A percentile compares a stretch with the other conserved stretches of the same genome.
Evolutionary conservation across 2,113 vertebrate genomes (phyloP).

Genomic region (Riparia riparia): DNA sequence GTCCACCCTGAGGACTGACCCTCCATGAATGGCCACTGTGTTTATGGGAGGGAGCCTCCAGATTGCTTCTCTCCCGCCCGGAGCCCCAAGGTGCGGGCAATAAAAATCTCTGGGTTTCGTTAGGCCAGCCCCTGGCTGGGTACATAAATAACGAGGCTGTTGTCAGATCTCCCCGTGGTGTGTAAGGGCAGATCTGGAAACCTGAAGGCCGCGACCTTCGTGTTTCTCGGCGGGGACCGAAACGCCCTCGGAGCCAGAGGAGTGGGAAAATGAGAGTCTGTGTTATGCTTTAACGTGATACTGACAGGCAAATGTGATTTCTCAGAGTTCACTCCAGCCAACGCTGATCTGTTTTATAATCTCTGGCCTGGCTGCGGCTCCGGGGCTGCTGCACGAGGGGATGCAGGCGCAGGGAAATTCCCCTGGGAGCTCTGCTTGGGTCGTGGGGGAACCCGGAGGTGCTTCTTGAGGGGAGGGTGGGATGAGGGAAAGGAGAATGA

Average conservation of each 20-base stretch:
- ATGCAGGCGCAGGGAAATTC: background rate
- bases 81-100: constrained; percentile 24
- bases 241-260: constrained; percentile 69
- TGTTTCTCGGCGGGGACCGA: constrained; percentile 81
- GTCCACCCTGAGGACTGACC: background rate
- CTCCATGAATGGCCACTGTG: constrained; percentile 53
- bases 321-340: background rate
- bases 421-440: background rate
- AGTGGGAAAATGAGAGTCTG: constrained; percentile 82
- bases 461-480: background rate
- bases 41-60: background rate
- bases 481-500: background rate
- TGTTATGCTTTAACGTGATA: constrained; percentile 81
- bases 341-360: constrained; percentile 35
- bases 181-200: constrained; percentile 79
- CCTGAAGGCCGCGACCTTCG: constrained; percentile 79
- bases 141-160: constrained; percentile 76
- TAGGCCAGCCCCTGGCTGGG: constrained; percentile 64
- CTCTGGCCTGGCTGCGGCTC: constrained; percentile 24
- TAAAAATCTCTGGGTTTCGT: constrained; percentile 72
- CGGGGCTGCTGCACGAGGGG: background rate
- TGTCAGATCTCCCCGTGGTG: constrained; percentile 75
- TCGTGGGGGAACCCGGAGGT: fast-evolving
- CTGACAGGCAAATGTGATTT: constrained; percentile 82
- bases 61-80: constrained; percentile 4